phyloP scores from a whole-genome alignment of 2,888 invertebrate species.

The Cerceris rybyensis region DNA sequence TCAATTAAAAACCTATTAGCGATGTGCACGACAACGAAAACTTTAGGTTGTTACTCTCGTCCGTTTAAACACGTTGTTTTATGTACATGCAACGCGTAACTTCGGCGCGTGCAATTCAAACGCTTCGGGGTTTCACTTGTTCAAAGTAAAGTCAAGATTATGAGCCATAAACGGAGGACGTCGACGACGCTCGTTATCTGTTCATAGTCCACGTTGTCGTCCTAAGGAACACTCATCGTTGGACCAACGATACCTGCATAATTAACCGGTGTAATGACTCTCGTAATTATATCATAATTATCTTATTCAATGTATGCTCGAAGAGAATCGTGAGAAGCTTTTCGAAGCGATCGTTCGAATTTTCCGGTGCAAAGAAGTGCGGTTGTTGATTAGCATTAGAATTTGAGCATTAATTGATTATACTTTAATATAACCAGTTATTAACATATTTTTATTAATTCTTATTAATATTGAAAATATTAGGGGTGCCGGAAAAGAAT shows the following conservation, averaged over 20 bases:
- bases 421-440: too few relatives aligned
- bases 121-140: not conserved
- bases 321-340: conserved; percentile 21
- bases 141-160: conserved; percentile 34
- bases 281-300: conserved; percentile 54
- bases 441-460: too few relatives aligned
- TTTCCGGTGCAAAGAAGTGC: conserved; percentile 19
- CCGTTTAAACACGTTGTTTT: not conserved
- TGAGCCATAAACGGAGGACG: conserved; percentile 32
- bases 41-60: too few relatives aligned
- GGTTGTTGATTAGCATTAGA: conserved; percentile 19
- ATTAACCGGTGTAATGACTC: conserved; percentile 47
- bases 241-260: conserved; percentile 29
- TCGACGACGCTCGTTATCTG: conserved; percentile 24
- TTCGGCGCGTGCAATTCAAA: conserved; percentile 4
- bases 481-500: too few relatives aligned
- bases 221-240: conserved; percentile 17
- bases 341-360: conserved; percentile 37
- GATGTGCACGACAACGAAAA: too few relatives aligned
- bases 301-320: conserved; percentile 6
- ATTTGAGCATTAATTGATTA: too few relatives aligned
- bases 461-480: too few relatives aligned
- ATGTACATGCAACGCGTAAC: not conserved
- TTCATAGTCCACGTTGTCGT: conserved; percentile 11
- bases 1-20: not conserved